Base-by-base conservation (phyloP, 1,140 invertebrate genomes). In the Neomicropteryx cornuta region DNA sequence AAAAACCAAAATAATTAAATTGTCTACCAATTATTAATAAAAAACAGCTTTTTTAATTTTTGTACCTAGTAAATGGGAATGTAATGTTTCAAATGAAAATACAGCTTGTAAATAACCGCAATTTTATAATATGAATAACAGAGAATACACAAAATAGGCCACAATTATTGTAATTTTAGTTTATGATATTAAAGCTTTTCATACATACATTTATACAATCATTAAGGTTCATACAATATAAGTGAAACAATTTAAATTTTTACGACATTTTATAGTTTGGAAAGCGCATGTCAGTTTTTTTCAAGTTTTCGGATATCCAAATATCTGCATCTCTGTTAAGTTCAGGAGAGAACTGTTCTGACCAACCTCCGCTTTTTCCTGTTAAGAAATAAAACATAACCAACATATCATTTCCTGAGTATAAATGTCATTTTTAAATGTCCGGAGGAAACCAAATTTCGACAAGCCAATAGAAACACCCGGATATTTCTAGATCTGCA, bases 331-430 rank as follows among this genome's bases (percentile, higher is more conserved):
- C 58, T 18, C 52, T 42, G 17, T 66, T 59, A 43, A 81, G 58
- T 43, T 77, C 70, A 5, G 61, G 49, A 10, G 70, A 72, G 39
- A 82, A 81, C 41, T 73, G 66, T 27, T 75, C 71, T 16, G 69
- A 70, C 77, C 78, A 83, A 16, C 71, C 68, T 13, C 75, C 78
- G 21, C 63, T 68, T 48, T 71, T 65, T 19, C 78, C 75, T 68
- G 40, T 5, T 13, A 41, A 18, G 21, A 33, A 33, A 44, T 18
- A 36, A 39, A 36, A 28, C 18, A 22, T 32, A 27, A 11, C 20
- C 35, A 32, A 35, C 13, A 19, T 34, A n/a, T n/a, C n/a, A n/a
- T n/a, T n/a, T n/a, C n/a, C n/a, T n/a, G n/a, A n/a, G n/a, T n/a
- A n/a, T n/a, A n/a, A n/a, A n/a, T n/a, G n/a, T n/a, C n/a, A n/a